Conservation (phyloP, 2,113 vertebrate genomes). For the Halcyon senegalensis region DNA sequence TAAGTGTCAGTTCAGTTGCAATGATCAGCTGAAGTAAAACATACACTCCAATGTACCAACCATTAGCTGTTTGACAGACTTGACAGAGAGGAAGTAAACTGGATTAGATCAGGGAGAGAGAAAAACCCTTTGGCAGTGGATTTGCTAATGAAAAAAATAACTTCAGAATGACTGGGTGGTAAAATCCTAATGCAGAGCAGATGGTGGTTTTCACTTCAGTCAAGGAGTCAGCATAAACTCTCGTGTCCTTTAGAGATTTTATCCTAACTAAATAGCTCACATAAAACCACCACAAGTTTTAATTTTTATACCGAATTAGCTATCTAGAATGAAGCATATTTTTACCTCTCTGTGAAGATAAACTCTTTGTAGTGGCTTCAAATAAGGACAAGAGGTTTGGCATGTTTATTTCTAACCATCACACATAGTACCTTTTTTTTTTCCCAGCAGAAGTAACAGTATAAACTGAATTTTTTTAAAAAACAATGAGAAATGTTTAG, state of each 20-base stretch:
- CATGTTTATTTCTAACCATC: background rate
- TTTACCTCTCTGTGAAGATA: background rate
- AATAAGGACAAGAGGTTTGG: background rate
- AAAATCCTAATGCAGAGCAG: background rate
- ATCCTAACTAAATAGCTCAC: background rate
- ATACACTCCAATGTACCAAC: background rate
- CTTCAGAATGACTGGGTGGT: conserved; percentile 8
- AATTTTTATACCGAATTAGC: background rate
- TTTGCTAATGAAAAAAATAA: background rate
- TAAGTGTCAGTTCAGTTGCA: background rate
- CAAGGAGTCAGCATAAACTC: background rate
- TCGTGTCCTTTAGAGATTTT: background rate
- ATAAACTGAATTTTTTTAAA: background rate
- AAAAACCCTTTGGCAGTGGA: background rate
- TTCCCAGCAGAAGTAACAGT: background rate
- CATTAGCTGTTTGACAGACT: background rate
- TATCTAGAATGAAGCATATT: background rate
- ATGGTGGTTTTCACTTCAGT: background rate
- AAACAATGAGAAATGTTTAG: background rate
- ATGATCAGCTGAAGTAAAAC: background rate
- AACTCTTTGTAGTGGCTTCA: background rate
- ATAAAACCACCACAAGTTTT: background rate
- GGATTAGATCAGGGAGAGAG: background rate
- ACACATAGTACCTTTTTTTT: background rate
- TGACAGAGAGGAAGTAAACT: background rate